Base-by-base conservation (phyloP, 2,888 invertebrate species). In the Seladonia tumulorum region DNA sequence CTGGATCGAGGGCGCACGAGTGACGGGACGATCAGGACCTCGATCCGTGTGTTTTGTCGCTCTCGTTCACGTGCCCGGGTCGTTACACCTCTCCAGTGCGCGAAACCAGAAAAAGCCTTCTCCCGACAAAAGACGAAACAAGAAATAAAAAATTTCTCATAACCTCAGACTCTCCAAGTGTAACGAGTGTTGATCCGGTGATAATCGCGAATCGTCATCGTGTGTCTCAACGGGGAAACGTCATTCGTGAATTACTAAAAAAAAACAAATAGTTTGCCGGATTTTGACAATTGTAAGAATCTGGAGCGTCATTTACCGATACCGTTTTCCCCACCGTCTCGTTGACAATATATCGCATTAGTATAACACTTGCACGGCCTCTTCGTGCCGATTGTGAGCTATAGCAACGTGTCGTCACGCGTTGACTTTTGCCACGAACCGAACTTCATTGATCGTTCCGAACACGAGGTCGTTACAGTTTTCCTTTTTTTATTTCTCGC, bases 1-100 rank as follows among this genome's bases (percentile, higher is more conserved):
- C 72, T 76, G 79, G 80, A 84, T 82, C 84, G 87, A 83, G 87
- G 87, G 82, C 66, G 76, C 83, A 72, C 75, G 78, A 82, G 76
- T 60, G 42, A 78, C 76, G 66, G 57, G 39, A 45, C 79, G 66
- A 53, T 68, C 75, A 4, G 57, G 73, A 71, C 68, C 68, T 49
- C 57, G 79, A 68, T 57, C 53, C 63, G 76, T 71, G 79, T 72
- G 70, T 76, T n/a, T n/a, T 49, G 82, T 35, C 76, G n/a, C 29
- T 63, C 63, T 35, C 57, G 29, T 66, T 66, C 85, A 57, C 80
- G 63, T 85, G 79, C 49, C 49, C 76, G 29, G 25, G 16, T 18
- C n/a, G n/a, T 60, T 22, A 12, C 8, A 14, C 1, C 42, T n/a
- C 12, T 18, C 68, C 66, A 83, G 87, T 87, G 87, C 42, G 60